A percentile compares a stretch with the other conserved stretches of the same genome.
These are phyloP conservation scores for Caranx melampygus DNA, from an alignment of 2,113 vertebrate species.

Conservation along the genomic window DNA sequence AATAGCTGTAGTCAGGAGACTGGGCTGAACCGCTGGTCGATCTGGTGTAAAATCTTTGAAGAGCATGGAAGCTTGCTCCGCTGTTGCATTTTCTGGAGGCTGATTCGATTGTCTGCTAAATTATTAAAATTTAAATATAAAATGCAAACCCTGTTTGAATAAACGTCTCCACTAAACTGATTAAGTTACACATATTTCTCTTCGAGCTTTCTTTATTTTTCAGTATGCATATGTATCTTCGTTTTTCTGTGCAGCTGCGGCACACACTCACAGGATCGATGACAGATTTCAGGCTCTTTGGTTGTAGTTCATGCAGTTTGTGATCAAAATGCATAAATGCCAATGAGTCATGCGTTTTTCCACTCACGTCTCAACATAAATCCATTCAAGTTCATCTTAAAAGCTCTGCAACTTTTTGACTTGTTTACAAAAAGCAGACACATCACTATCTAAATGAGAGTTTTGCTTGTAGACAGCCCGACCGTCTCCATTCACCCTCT, in stretches of 20 bases:
- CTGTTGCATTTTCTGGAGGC: slow-evolving; percentile 12
- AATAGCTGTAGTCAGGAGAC: not conserved
- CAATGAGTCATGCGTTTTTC: slow-evolving; percentile 3
- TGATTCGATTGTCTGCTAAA: slow-evolving; percentile 12
- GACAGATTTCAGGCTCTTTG: slow-evolving; percentile 13
- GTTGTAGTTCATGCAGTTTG: not conserved
- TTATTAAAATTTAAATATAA: slow-evolving; percentile 45
- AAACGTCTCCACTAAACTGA: slow-evolving; percentile 11
- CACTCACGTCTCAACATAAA: slow-evolving; percentile 26
- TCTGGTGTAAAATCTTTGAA: not conserved
- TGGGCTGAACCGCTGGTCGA: not conserved
- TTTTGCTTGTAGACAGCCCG: slow-evolving; percentile 58
- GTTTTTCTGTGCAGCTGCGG: not conserved
- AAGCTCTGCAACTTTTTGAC: slow-evolving; percentile 61
- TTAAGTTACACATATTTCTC: slow-evolving; percentile 6
- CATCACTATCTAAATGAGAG: slow-evolving; percentile 62
- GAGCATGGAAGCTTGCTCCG: slow-evolving; percentile 7
- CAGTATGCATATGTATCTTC: not conserved
- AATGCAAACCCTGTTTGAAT: not conserved
- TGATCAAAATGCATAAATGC: slow-evolving; percentile 41
- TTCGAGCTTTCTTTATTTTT: not conserved
- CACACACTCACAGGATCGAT: not conserved
- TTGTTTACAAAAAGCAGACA: slow-evolving; percentile 64
- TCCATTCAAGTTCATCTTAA: slow-evolving; percentile 41
- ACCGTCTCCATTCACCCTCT: slow-evolving; percentile 55